Percentiles rank a stretch among this genome's conserved stretches.
Evolutionary conservation across 2,113 vertebrate genomes (phyloP).

Genomic region (Eidolon helvum): DNA sequence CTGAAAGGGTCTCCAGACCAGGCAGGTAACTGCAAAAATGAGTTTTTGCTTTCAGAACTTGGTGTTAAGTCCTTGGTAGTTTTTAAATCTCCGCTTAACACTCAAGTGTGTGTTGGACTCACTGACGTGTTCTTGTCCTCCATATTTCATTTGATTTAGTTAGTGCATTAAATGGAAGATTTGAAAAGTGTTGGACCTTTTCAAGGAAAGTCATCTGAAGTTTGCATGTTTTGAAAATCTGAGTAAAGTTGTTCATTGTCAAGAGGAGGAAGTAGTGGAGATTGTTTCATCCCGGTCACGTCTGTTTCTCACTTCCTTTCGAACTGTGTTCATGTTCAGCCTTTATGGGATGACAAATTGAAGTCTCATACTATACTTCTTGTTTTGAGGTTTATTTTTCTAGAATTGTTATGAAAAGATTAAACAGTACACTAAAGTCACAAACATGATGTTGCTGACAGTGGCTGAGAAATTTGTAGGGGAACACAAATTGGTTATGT

Average conservation of each 20-base stretch:
- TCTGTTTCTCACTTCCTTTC: background rate
- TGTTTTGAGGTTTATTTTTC: conserved; percentile 29
- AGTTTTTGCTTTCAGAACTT: conserved; percentile 63
- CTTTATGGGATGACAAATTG: background rate
- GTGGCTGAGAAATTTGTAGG: conserved; percentile 30
- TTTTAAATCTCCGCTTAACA: background rate
- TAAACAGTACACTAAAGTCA: conserved; percentile 19
- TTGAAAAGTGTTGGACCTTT: background rate
- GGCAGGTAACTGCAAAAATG: conserved; percentile 50
- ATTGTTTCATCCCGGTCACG: background rate
- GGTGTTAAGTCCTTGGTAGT: conserved; percentile 63
- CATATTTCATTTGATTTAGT: background rate
- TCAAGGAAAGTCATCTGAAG: fast-evolving
- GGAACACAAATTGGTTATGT: background rate
- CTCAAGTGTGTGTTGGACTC: conserved; percentile 40
- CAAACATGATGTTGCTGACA: background rate
- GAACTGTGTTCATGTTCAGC: background rate
- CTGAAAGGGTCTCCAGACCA: conserved; percentile 62
- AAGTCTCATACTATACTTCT: conserved; percentile 65
- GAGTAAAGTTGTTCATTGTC: background rate
- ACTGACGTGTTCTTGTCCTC: background rate
- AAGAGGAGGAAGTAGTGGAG: background rate
- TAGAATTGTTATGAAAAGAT: conserved; percentile 24
- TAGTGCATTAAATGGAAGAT: background rate
- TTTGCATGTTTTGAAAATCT: background rate